Evolutionary conservation across 2,797 vertebrate species (phyloP).

Genomic region (Centropyge bicolor): DNA sequence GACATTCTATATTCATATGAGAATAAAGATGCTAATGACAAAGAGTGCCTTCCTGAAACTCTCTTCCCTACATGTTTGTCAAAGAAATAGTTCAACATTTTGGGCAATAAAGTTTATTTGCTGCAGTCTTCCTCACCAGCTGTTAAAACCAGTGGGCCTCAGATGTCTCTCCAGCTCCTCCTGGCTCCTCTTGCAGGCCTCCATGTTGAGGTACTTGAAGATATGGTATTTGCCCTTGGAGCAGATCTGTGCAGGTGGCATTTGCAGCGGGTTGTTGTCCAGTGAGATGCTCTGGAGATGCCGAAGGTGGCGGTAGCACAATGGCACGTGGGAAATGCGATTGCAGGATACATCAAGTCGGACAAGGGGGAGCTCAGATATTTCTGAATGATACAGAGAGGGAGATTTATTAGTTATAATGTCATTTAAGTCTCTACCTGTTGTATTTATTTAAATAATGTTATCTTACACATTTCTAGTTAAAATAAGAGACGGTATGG

Average conservation of each 20-base stretch:
- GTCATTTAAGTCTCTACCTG: background rate
- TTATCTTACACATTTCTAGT: background rate
- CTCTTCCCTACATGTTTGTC: background rate
- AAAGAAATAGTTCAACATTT: too few relatives aligned
- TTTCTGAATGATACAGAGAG: slow-evolving; percentile 80
- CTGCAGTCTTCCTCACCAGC: slow-evolving; percentile 79
- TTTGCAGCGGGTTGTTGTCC: slow-evolving; percentile 94
- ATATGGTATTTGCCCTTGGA: slow-evolving; percentile 93
- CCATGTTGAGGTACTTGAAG: slow-evolving; percentile 93
- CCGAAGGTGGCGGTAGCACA: slow-evolving; percentile 92
- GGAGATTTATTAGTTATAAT: background rate
- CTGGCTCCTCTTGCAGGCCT: slow-evolving; percentile 86
- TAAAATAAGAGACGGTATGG: background rate
- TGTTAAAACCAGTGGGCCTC: slow-evolving; percentile 87
- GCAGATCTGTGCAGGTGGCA: slow-evolving; percentile 93
- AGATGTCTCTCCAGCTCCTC: slow-evolving; percentile 87
- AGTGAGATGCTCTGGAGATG: slow-evolving; percentile 91
- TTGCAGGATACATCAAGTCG: slow-evolving; percentile 95
- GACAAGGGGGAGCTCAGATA: slow-evolving; percentile 91
- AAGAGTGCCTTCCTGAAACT: background rate
- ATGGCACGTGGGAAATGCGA: slow-evolving; percentile 88
- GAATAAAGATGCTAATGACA: too few relatives aligned
- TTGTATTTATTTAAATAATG: background rate
- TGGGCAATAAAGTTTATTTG: too few relatives aligned
- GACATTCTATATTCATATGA: too few relatives aligned